Conservation (phyloP, 92 coral and sea anemone genomes). For the Umimayanthus kanabou region DNA sequence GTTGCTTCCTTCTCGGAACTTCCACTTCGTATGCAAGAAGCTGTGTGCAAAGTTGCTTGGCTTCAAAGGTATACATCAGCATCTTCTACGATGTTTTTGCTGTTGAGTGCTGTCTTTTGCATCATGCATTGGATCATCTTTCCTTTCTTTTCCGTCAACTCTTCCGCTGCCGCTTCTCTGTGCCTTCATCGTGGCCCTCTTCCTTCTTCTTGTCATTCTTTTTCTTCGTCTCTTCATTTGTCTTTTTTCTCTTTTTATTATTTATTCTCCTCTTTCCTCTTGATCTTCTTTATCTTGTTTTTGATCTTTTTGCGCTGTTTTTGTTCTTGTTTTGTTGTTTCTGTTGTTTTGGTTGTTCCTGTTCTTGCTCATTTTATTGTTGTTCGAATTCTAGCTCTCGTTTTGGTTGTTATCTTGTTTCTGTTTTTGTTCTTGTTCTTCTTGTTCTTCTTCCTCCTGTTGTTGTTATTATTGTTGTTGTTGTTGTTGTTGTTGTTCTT, state of each 20-base stretch:
- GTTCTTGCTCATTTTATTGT: no score
- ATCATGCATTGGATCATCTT: background rate
- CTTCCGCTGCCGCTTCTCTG: background rate
- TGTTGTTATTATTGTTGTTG: background rate
- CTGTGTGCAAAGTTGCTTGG: slow-evolving; percentile 91
- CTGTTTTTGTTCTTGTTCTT: background rate
- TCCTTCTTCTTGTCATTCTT: background rate
- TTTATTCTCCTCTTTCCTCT: background rate
- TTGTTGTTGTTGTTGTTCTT: no score
- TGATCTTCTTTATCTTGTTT: background rate
- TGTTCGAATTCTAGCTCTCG: no score
- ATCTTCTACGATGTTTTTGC: background rate
- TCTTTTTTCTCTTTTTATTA: no score
- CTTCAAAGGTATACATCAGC: slow-evolving; percentile 75
- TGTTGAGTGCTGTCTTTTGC: background rate
- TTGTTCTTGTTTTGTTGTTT: no score
- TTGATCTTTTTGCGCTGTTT: background rate
- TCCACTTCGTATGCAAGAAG: slow-evolving; percentile 94
- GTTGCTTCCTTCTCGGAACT: slow-evolving; percentile 86
- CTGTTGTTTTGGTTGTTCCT: no score
- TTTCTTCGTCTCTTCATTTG: background rate
- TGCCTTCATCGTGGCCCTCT: background rate
- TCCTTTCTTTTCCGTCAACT: background rate
- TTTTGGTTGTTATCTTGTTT: no score
- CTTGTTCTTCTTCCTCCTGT: no score